phyloP scores from a whole-genome alignment of 2,113 vertebrate species.

The Morone chrysops region DNA sequence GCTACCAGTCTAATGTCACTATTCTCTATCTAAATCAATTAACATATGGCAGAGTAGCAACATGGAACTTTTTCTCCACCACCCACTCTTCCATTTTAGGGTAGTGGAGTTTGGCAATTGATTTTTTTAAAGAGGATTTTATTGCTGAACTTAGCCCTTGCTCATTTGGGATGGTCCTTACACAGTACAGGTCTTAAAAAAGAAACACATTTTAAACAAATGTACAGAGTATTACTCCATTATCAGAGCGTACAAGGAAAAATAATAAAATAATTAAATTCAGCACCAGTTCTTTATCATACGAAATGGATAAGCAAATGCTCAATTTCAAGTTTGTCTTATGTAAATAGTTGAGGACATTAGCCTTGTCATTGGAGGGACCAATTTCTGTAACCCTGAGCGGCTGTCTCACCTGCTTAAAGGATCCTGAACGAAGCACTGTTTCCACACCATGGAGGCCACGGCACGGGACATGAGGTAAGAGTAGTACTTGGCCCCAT shows the following conservation, averaged over 20 bases:
- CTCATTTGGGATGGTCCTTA: not conserved
- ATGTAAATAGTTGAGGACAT: not conserved
- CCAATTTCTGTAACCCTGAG: not conserved
- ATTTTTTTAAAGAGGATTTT: not conserved
- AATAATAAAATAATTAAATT: too few species aligned
- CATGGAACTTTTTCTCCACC: not conserved
- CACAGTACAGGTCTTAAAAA: not conserved
- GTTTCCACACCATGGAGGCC: constrained; percentile 97
- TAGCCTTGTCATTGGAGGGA: not conserved
- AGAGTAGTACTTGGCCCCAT: constrained; percentile 98
- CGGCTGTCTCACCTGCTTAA: constrained; percentile 89
- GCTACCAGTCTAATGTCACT: too few species aligned
- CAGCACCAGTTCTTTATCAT: too few species aligned
- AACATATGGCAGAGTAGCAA: not conserved
- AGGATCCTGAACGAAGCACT: constrained; percentile 93
- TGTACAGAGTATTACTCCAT: too few species aligned
- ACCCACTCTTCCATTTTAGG: not conserved
- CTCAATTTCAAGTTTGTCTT: not conserved
- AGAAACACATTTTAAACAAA: too few species aligned
- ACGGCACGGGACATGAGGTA: constrained; percentile 99
- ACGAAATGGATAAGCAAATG: not conserved
- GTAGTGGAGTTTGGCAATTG: not conserved
- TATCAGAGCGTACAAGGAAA: too few species aligned
- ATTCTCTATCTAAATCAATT: too few species aligned
- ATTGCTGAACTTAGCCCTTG: not conserved